Evolutionary conservation across 2,113 vertebrate species (phyloP).

Genomic region (Tinamus guttatus): DNA sequence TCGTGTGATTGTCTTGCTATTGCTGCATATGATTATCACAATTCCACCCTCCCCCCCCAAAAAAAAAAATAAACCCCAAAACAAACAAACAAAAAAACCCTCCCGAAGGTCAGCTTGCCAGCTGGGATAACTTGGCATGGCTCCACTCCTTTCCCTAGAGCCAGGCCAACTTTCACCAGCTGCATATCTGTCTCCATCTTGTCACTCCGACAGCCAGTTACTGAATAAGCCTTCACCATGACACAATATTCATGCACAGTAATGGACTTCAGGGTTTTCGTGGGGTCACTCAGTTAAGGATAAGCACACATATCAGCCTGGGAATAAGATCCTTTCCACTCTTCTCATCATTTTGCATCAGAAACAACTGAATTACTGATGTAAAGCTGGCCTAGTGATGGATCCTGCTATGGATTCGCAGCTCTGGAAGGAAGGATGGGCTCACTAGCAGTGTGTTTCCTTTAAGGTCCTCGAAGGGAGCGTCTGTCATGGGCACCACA

Average conservation of each 20-base stretch:
- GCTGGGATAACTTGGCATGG: background rate
- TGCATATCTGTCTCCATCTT: background rate
- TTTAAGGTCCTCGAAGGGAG: background rate
- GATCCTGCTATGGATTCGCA: background rate
- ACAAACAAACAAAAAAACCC: background rate
- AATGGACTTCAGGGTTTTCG: background rate
- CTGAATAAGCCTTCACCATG: background rate
- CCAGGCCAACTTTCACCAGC: background rate
- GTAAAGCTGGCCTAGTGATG: background rate
- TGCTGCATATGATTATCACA: background rate
- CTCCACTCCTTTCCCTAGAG: background rate
- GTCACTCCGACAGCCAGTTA: background rate
- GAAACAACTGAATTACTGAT: background rate
- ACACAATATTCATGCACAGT: background rate
- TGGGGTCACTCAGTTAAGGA: background rate
- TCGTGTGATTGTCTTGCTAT: background rate
- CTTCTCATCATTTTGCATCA: background rate
- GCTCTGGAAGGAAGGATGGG: background rate
- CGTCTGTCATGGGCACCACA: background rate
- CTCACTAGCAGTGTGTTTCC: conserved; percentile 6
- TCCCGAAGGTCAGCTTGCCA: background rate
- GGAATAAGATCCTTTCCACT: background rate
- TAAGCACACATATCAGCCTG: background rate
- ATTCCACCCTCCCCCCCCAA: too few species aligned
- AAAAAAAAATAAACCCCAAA: background rate